Evolutionary conservation across 1,140 invertebrate species (phyloP).

Genomic region (Drosophila pseudoobscura): DNA sequence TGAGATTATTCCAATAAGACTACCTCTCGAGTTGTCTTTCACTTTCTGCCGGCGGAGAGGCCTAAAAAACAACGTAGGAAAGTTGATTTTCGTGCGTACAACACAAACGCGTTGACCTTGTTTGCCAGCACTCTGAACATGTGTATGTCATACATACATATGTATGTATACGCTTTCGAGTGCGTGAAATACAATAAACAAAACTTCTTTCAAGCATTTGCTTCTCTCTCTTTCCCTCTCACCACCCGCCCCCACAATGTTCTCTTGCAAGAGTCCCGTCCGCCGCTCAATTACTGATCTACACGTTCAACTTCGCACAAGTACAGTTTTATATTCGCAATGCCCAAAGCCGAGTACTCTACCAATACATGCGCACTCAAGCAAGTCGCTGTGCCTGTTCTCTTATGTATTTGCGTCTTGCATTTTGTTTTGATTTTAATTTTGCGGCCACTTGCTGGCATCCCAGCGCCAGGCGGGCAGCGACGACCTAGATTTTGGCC

Average conservation of each 20-base stretch:
- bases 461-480: not conserved
- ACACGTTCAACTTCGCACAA: conserved; percentile 35
- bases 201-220: not conserved
- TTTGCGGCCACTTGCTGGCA: conserved; percentile 9
- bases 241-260: conserved; percentile 13
- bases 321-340: conserved; percentile 50
- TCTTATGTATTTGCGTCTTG: not conserved
- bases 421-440: conserved; percentile 40
- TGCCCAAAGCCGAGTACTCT: conserved; percentile 15
- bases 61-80: conserved; percentile 16
- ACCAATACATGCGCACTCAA: conserved; percentile 4
- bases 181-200: conserved; percentile 4
- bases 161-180: not conserved
- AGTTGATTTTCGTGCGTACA: conserved; percentile 16
- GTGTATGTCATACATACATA: not conserved
- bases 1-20: conserved; percentile 76
- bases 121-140: not conserved
- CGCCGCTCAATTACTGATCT: not conserved
- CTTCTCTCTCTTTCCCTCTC: not conserved
- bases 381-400: no score
- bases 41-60: conserved; percentile 51
- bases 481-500: conserved; percentile 25
- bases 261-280: conserved; percentile 2
- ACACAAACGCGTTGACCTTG: conserved; percentile 9
- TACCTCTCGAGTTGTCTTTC: conserved; percentile 52